phyloP scores from a whole-genome alignment of 2,113 vertebrate genomes.

The Hyperopisus bebe region DNA sequence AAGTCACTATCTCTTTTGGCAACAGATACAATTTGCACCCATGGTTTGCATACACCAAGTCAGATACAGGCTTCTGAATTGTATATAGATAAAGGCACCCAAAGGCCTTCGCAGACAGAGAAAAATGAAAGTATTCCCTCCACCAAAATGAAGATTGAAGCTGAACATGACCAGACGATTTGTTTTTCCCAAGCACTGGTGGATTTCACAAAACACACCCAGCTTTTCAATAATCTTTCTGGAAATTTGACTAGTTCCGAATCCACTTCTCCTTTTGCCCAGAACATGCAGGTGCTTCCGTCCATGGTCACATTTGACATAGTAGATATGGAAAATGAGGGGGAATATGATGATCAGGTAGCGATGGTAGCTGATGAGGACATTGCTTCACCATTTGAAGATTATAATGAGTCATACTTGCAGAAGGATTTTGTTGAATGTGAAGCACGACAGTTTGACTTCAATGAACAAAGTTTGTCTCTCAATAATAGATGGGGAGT shows the following conservation, averaged over 20 bases:
- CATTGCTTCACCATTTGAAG: slow-evolving; percentile 74
- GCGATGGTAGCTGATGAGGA: slow-evolving; percentile 79
- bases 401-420: slow-evolving; percentile 77
- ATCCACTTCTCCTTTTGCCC: slow-evolving; percentile 72
- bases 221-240: slow-evolving; percentile 74
- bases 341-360: slow-evolving; percentile 80
- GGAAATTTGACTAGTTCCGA: slow-evolving; percentile 65
- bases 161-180: slow-evolving; percentile 73
- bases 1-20: slow-evolving; percentile 38
- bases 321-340: slow-evolving; percentile 87
- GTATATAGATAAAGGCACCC: slow-evolving; percentile 46
- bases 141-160: slow-evolving; percentile 26
- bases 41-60: slow-evolving; percentile 32
- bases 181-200: slow-evolving; percentile 88
- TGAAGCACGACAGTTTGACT: slow-evolving; percentile 71
- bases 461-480: slow-evolving; percentile 63
- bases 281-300: slow-evolving; percentile 81
- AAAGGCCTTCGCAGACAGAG: slow-evolving; percentile 31
- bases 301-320: slow-evolving; percentile 94
- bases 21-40: slow-evolving; percentile 45
- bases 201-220: slow-evolving; percentile 79
- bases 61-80: slow-evolving; percentile 41
- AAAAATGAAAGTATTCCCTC: slow-evolving; percentile 41
- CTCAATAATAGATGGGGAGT: slow-evolving; percentile 74
- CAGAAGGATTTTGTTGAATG: slow-evolving; percentile 81